A percentile compares a stretch with the other conserved stretches of the same genome.
These are phyloP conservation scores for Phacellophora camtschatica DNA, from an alignment of 30 jellyfish, hydroid and myxozoan genomes.

Conservation along the genomic window DNA sequence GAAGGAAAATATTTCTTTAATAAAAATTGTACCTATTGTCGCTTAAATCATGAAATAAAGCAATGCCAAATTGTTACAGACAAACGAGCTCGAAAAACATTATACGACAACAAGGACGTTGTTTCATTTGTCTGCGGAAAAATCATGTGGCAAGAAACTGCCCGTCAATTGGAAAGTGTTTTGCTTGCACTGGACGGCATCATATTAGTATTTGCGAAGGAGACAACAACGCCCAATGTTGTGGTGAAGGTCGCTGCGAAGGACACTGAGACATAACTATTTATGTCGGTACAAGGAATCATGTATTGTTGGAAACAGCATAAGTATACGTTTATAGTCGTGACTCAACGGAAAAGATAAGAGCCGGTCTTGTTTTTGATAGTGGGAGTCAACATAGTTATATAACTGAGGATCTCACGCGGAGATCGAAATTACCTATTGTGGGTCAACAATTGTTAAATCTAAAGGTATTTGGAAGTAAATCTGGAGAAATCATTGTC, in stretches of 20 bases:
- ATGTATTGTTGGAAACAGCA: conserved; percentile 5
- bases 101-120: conserved; percentile 10
- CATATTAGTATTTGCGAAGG: conserved; percentile 15
- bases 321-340: neutral
- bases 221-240: neutral
- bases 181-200: conserved; percentile 1
- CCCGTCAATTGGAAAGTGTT: conserved; percentile 16
- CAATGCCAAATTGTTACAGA: neutral
- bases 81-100: neutral
- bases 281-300: too few relatives aligned
- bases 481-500: neutral
- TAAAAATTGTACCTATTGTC: neutral
- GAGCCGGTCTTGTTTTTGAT: neutral
- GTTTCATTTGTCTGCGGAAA: conserved; percentile 8
- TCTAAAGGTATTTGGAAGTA: neutral
- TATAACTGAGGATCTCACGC: neutral
- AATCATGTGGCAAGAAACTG: conserved; percentile 23
- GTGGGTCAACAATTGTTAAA: neutral
- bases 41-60: neutral
- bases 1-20: too few relatives aligned
- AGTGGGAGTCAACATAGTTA: neutral
- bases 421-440: too few relatives aligned
- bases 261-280: too few relatives aligned
- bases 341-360: neutral
- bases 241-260: too few relatives aligned